These are phyloP conservation scores for Yasuhikotakia modesta DNA, from an alignment of 2,797 vertebrate genomes.

Conservation along the genomic window DNA sequence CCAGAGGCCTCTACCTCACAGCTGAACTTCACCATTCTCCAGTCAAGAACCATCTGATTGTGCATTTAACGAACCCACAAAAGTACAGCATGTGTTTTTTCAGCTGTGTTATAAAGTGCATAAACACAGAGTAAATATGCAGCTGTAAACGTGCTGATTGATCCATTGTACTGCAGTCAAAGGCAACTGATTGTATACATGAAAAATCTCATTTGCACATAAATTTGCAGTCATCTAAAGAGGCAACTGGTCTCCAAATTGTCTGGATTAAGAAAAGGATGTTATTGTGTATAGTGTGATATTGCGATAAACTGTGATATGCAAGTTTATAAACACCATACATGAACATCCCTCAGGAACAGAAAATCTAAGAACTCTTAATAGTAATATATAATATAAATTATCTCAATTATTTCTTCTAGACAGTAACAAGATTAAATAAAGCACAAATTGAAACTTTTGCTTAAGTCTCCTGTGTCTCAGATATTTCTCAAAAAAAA, in stretches of 20 bases:
- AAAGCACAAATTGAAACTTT: no score
- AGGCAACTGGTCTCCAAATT: slow-evolving; percentile 4
- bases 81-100: slow-evolving; percentile 77
- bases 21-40: slow-evolving; percentile 71
- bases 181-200: slow-evolving; percentile 33
- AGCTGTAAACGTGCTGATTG: slow-evolving; percentile 57
- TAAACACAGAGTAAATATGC: slow-evolving; percentile 73
- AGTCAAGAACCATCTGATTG: slow-evolving; percentile 75
- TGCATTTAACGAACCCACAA: slow-evolving; percentile 78
- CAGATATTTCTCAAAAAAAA: no score
- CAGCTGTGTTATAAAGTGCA: slow-evolving; percentile 77
- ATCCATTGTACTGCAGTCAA: slow-evolving; percentile 47
- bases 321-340: no score
- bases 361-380: no score
- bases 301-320: no score
- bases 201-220: slow-evolving; percentile 42
- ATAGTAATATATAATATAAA: no score
- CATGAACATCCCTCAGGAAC: no score
- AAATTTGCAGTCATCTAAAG: slow-evolving; percentile 20
- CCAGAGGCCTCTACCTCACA: slow-evolving; percentile 63
- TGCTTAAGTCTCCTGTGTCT: no score
- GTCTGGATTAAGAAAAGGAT: slow-evolving; percentile 22
- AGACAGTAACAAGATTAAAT: no score
- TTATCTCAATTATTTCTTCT: no score
- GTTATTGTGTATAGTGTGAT: no score